Conservation (phyloP, 2,888 invertebrate genomes). For the Halictus ligatus region DNA sequence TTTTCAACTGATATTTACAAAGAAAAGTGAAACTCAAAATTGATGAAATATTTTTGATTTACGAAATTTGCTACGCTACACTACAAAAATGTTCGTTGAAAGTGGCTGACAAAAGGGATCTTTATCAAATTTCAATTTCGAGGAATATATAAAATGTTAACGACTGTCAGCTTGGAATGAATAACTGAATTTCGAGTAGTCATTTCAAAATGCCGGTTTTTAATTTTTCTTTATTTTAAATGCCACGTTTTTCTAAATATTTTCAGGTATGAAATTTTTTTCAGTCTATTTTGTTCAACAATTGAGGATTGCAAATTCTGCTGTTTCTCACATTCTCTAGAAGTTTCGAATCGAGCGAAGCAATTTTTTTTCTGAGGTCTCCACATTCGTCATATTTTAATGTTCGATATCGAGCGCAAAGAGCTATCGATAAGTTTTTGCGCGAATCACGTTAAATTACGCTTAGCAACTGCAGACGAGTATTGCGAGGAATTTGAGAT, state of each 20-base stretch:
- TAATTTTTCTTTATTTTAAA: too few relatives aligned
- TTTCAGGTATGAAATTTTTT: neutral
- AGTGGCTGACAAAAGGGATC: too few relatives aligned
- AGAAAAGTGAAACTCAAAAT: too few relatives aligned
- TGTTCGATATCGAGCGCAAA: neutral
- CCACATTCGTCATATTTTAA: neutral
- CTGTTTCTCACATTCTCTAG: neutral
- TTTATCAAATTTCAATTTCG: too few relatives aligned
- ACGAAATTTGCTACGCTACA: too few relatives aligned
- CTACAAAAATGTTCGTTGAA: too few relatives aligned
- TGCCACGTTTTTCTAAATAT: neutral
- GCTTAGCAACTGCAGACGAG: neutral
- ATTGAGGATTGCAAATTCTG: neutral
- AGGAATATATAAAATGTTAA: too few relatives aligned
- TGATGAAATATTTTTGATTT: too few relatives aligned
- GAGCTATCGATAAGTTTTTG: neutral
- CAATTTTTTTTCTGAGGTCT: neutral
- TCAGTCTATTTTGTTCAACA: neutral
- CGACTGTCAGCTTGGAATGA: neutral
- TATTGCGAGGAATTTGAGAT: slow-evolving; percentile 8
- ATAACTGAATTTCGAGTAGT: neutral
- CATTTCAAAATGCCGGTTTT: too few relatives aligned
- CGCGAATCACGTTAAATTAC: neutral
- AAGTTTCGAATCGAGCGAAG: neutral
- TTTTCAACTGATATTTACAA: too few relatives aligned